phyloP scores from a whole-genome alignment of 2,113 vertebrate genomes.

The Saguinus imperator region DNA sequence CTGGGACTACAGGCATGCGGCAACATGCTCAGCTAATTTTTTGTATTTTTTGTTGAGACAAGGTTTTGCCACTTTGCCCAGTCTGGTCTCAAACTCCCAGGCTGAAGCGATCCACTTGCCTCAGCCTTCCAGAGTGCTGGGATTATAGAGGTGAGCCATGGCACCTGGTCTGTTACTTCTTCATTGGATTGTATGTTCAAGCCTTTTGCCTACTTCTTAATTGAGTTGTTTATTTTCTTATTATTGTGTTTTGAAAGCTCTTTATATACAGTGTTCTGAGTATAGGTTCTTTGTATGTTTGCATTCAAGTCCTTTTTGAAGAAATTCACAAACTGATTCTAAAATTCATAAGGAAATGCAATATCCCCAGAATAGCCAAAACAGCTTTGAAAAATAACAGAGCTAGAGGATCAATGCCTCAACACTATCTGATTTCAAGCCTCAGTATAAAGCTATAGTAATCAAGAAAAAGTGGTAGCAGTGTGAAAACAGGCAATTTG shows the following conservation, averaged over 20 bases:
- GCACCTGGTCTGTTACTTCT: not conserved
- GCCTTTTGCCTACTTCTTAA: not conserved
- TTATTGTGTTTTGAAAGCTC: slow-evolving; percentile 15
- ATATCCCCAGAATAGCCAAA: not conserved
- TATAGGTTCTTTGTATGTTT: not conserved
- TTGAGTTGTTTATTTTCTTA: not conserved
- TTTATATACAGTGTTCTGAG: not conserved
- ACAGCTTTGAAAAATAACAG: not conserved
- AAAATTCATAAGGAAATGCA: slow-evolving; percentile 8
- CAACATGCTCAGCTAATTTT: no score
- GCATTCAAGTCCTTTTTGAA: not conserved
- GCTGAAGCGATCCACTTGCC: no score
- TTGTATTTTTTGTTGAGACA: no score
- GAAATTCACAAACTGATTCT: not conserved
- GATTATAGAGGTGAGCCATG: no score
- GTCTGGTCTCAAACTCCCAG: no score
- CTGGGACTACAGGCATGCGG: no score
- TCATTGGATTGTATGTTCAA: not conserved
- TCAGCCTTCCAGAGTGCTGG: no score
- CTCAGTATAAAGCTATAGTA: not conserved
- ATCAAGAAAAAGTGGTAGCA: not conserved
- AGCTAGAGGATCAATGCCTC: not conserved
- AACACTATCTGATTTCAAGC: not conserved
- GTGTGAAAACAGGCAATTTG: not conserved
- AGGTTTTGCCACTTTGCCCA: no score